Conservation (phyloP, 2,888 invertebrate genomes). For the Stenichneumon culpator region DNA sequence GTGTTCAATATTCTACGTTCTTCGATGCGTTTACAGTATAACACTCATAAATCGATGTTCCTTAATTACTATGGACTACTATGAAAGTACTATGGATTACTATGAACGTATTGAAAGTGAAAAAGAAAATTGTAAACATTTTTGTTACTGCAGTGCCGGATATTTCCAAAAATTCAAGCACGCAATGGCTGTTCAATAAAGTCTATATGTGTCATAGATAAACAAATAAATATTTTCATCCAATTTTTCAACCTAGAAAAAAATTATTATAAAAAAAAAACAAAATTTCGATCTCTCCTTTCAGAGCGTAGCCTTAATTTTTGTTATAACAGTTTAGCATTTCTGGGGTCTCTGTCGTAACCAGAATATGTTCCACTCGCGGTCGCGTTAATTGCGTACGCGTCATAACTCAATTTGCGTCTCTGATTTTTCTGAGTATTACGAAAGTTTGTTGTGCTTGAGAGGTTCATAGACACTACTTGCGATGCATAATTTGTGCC, state of each 20-base stretch:
- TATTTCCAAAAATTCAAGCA: neutral
- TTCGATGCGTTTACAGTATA: neutral
- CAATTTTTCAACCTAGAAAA: neutral
- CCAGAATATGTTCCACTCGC: neutral
- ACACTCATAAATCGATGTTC: neutral
- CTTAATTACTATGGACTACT: neutral
- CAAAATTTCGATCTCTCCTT: neutral
- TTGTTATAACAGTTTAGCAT: neutral
- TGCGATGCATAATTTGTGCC: neutral
- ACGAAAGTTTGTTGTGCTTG: neutral
- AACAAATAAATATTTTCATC: neutral
- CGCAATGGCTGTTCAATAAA: neutral
- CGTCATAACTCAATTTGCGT: slow-evolving; percentile 4
- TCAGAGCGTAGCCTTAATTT: neutral
- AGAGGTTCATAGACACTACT: neutral
- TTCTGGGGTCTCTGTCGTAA: slow-evolving; percentile 6
- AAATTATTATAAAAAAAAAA: neutral
- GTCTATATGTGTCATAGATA: neutral
- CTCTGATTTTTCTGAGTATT: slow-evolving; percentile 13
- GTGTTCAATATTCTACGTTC: neutral
- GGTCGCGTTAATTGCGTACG: neutral
- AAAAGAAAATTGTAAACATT: neutral
- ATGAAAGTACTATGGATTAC: too few species aligned
- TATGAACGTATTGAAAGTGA: neutral
- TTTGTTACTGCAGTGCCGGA: neutral